These are phyloP conservation scores for Polypedilum vanderplanki DNA, from an alignment of 1,140 invertebrate genomes.

Conservation along the genomic window DNA sequence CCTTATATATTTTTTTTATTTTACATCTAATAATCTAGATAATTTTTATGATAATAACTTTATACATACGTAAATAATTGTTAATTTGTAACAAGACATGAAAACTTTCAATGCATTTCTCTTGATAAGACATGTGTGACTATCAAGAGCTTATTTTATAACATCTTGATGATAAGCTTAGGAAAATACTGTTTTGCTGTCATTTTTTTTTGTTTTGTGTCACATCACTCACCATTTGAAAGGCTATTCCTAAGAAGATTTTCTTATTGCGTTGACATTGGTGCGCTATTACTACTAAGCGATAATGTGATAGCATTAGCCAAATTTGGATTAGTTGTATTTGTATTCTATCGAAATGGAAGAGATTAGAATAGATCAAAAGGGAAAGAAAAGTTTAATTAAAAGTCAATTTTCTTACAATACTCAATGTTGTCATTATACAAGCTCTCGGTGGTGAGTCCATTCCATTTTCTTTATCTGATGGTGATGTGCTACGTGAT, in stretches of 20 bases:
- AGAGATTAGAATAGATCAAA: not conserved
- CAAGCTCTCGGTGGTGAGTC: conserved; percentile 41
- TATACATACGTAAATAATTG: not conserved
- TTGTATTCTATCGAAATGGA: not conserved
- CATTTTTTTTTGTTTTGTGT: no score
- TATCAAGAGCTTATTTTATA: no score
- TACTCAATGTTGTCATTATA: conserved; percentile 50
- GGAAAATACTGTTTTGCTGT: no score
- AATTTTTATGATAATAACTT: not conserved
- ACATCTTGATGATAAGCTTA: not conserved
- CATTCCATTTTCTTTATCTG: conserved; percentile 31
- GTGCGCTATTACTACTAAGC: not conserved
- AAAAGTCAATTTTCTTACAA: conserved; percentile 43
- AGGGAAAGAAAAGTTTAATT: no score
- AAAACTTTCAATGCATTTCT: not conserved
- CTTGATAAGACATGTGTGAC: no score
- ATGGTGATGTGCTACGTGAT: conserved; percentile 41
- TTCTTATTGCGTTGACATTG: conserved; percentile 8
- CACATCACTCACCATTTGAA: no score
- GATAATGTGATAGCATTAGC: not conserved
- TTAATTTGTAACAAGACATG: not conserved
- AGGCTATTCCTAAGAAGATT: not conserved
- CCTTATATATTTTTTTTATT: not conserved
- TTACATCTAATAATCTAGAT: not conserved
- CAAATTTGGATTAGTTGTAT: not conserved